Conservation (phyloP, 2,888 invertebrate species). For the Drosophila colorata region DNA sequence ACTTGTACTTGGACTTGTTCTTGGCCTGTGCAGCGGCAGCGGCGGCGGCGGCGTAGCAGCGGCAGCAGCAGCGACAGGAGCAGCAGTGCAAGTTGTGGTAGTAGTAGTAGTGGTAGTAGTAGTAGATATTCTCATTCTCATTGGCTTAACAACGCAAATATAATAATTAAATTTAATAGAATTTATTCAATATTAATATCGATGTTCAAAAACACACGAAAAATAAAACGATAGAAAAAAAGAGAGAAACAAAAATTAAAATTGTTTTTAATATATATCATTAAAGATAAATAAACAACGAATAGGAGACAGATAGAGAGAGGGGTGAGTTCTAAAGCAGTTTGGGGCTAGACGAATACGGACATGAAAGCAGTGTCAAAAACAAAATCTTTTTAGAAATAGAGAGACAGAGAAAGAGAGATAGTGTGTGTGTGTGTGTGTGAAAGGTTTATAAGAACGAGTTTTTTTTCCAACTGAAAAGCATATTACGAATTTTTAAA, state of each 20-base stretch:
- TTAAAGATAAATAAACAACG: constrained; percentile 38
- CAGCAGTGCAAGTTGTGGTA: constrained; percentile 83
- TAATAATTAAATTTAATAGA: constrained; percentile 80
- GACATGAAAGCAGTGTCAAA: constrained; percentile 43
- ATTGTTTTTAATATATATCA: constrained; percentile 40
- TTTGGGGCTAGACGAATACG: constrained; percentile 26
- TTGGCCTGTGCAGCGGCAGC: constrained; percentile 28
- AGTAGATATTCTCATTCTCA: constrained; percentile 85
- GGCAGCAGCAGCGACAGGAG: constrained; percentile 75
- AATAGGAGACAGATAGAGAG: constrained; percentile 22
- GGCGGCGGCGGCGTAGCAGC: constrained; percentile 43
- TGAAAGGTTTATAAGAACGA: constrained; percentile 1
- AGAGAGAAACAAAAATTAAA: constrained; percentile 56
- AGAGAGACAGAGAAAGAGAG: constrained; percentile 5
- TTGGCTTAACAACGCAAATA: constrained; percentile 84
- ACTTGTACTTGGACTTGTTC: constrained; percentile 13
- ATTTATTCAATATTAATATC: constrained; percentile 69
- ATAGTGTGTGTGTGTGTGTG: constrained; percentile 1
- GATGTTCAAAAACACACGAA: constrained; percentile 51
- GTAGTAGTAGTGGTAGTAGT: constrained; percentile 80
- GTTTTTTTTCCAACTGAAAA: constrained; percentile 41
- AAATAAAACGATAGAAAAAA: constrained; percentile 56
- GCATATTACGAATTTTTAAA: constrained; percentile 46
- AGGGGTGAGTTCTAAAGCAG: constrained; percentile 18
- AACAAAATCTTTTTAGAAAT: constrained; percentile 29